phyloP scores from a whole-genome alignment of 2,113 vertebrate species.

The Trichomycterus rosablanca region DNA sequence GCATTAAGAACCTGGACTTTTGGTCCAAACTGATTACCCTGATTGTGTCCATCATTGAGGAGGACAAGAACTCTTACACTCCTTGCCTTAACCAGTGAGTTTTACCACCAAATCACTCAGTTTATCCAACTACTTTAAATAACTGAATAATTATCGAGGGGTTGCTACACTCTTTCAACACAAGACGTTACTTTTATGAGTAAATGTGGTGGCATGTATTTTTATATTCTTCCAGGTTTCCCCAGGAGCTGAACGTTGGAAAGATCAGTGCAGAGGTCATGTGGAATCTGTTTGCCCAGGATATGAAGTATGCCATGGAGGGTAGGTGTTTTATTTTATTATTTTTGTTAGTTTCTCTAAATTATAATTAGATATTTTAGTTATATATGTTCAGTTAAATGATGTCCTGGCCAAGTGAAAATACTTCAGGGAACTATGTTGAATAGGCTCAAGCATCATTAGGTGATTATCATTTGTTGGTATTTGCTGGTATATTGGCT shows the following conservation, averaged over 20 bases:
- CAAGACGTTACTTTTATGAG: neutral
- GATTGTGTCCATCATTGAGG: slow-evolving; percentile 97
- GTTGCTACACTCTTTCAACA: no score
- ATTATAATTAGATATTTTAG: no score
- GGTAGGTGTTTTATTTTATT: no score
- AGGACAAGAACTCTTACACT: slow-evolving; percentile 97
- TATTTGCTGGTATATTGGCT: no score
- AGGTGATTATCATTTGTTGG: no score
- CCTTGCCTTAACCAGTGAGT: slow-evolving; percentile 97
- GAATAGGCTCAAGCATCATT: no score
- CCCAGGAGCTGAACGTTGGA: slow-evolving; percentile 92
- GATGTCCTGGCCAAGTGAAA: no score
- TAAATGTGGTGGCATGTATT: neutral
- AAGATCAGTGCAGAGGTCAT: slow-evolving; percentile 98
- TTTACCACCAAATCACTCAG: neutral
- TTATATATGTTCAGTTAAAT: no score
- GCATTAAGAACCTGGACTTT: slow-evolving; percentile 98
- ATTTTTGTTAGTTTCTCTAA: no score
- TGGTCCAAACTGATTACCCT: slow-evolving; percentile 99
- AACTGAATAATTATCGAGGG: no score
- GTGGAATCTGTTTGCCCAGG: slow-evolving; percentile 98
- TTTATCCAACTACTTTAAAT: no score
- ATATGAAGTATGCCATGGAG: slow-evolving; percentile 99
- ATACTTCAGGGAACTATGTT: no score
- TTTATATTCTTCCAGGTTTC: slow-evolving; percentile 70